phyloP scores from a whole-genome alignment of 2,797 vertebrate species.

The Knipowitschia caucasica region DNA sequence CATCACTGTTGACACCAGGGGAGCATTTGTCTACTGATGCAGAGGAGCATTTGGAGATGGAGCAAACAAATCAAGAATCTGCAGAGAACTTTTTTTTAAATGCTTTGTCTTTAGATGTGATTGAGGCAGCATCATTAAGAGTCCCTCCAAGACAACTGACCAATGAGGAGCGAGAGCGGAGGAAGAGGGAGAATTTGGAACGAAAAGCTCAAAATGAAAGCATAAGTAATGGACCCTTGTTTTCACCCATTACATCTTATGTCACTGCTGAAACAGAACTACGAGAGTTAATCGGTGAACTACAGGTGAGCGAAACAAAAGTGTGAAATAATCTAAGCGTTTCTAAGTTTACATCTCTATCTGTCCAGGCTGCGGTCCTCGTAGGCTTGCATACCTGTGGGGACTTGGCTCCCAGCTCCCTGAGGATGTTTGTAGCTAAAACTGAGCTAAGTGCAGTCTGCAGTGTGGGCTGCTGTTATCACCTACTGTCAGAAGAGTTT shows the following conservation, averaged over 20 bases:
- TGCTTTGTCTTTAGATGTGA: constrained; percentile 74
- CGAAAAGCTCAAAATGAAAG: constrained; percentile 66
- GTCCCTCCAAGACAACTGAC: constrained; percentile 66
- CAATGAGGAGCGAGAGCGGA: constrained; percentile 78
- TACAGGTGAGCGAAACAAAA: constrained; percentile 78
- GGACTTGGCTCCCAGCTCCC: constrained; percentile 84
- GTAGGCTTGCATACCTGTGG: constrained; percentile 97
- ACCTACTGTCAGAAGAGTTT: constrained; percentile 79
- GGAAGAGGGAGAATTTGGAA: constrained; percentile 82
- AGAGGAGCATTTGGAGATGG: constrained; percentile 25
- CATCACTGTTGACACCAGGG: no score
- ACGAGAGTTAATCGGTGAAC: constrained; percentile 82
- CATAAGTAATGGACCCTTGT: constrained; percentile 66
- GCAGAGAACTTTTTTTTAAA: constrained; percentile 65
- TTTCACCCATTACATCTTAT: constrained; percentile 87
- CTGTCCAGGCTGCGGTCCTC: constrained; percentile 84
- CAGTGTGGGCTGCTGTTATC: constrained; percentile 97
- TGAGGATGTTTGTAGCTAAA: constrained; percentile 86
- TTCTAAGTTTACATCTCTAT: neutral
- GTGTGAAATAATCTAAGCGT: neutral
- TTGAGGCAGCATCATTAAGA: constrained; percentile 66
- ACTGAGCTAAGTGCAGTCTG: constrained; percentile 89
- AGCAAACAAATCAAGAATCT: constrained; percentile 18
- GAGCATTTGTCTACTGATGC: constrained; percentile 11
- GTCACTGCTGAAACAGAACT: constrained; percentile 92